phyloP scores from a whole-genome alignment of 2,888 invertebrate species.

The Andricus curvator region DNA sequence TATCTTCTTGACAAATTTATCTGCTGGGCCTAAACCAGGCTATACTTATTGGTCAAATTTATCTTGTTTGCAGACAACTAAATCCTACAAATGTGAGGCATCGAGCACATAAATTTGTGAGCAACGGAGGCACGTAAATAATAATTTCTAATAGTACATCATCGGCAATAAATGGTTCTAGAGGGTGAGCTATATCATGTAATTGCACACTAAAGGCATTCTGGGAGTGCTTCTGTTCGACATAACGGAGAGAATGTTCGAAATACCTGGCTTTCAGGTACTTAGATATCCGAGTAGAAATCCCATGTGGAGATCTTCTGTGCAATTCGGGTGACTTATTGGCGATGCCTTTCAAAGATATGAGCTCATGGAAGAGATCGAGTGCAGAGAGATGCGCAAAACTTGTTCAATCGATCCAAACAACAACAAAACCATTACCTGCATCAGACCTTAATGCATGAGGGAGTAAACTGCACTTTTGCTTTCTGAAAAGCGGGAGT shows the following conservation, averaged over 20 bases:
- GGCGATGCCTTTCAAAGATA: conserved; percentile 33
- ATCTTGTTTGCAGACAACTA: not conserved
- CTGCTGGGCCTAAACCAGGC: no score
- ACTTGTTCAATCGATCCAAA: conserved; percentile 21
- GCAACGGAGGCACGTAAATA: conserved; percentile 15
- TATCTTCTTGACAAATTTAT: no score
- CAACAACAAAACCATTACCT: conserved; percentile 19
- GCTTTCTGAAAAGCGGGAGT: not conserved
- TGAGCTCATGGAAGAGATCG: conserved; percentile 18
- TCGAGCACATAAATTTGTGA: not conserved
- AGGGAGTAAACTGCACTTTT: not conserved
- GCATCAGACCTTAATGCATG: not conserved
- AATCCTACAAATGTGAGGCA: not conserved
- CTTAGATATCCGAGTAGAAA: conserved; percentile 32
- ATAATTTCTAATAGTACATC: conserved; percentile 26
- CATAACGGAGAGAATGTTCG: conserved; percentile 30
- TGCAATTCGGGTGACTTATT: conserved; percentile 36
- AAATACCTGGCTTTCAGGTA: conserved; percentile 37
- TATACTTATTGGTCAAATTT: not conserved
- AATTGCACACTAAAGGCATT: conserved; percentile 37
- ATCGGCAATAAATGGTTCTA: conserved; percentile 17
- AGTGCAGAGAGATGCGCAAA: not conserved
- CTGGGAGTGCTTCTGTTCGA: conserved; percentile 39
- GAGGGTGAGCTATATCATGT: conserved; percentile 25
- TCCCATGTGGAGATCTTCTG: conserved; percentile 38